A percentile compares a stretch with the other conserved stretches of the same genome.
Conservation (phyloP, 2,113 vertebrate genomes). For the Psophia crepitans region DNA sequence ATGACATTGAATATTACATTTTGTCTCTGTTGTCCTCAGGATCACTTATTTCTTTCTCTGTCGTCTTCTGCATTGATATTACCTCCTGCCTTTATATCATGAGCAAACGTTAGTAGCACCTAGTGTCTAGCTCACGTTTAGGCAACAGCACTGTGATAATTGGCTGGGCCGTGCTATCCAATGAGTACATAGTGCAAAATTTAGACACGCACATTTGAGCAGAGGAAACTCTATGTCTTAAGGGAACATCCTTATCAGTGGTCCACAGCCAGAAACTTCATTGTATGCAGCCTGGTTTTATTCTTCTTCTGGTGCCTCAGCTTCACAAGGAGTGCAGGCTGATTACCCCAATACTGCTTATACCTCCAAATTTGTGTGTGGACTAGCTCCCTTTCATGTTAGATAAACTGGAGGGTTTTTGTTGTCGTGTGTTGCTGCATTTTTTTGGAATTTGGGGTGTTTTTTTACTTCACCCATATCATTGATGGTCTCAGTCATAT, state of each 20-base stretch:
- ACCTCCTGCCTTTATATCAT: not conserved
- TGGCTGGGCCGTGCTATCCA: not conserved
- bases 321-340: not conserved
- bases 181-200: not conserved
- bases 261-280: not conserved
- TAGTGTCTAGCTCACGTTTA: not conserved
- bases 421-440: not conserved
- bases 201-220: not conserved
- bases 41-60: not conserved
- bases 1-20: not conserved
- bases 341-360: not conserved
- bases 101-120: not conserved
- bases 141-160: not conserved
- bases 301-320: not conserved
- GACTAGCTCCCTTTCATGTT: not conserved
- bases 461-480: not conserved
- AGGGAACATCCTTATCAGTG: not conserved
- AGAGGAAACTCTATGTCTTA: not conserved
- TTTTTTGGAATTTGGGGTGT: rapidly evolving
- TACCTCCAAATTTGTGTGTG: not conserved
- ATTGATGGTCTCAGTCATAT: too few relatives aligned
- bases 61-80: not conserved
- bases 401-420: not conserved
- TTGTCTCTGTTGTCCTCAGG: not conserved
- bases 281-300: rapidly evolving